Evolutionary conservation across 2,797 vertebrate genomes (phyloP), one percentile per base, ranked within the genome.

Genomic region (Diplodus sargus): DNA sequence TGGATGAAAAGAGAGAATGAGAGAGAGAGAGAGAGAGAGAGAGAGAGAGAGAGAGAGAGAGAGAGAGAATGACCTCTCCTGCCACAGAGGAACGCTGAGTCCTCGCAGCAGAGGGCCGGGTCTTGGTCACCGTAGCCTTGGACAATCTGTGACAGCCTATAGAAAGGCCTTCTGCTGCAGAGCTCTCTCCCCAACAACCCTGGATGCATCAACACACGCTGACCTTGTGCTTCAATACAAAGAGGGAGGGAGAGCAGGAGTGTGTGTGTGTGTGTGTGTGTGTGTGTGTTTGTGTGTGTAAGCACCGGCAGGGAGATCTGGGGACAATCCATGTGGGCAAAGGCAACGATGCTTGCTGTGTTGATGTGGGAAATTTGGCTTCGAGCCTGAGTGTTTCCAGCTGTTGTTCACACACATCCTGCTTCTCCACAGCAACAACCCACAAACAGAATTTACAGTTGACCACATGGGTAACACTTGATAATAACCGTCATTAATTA

Each of bases 61-160:
- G 45, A 75, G 67, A 70, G 45, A 67, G 49, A 82, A 76, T 91
- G 90, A 92, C 91, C 93, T 92, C 81, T 70, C 25, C 78, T 83
- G 86, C 68, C 84, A 89, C 86, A 88, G 69, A 85, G 87, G 92
- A 95, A 94, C 93, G 65, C 5, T 10, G 78, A 91, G 92, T 92
- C 74, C 91, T 93, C 47, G 45, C 79, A 82, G 78, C 82, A 65
- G 68, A 88, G 83, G 54, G 61, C 86, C 79, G 78, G 93, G 94
- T 95, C 89, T 86, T 94, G 95, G 95, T 96, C 94, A 95, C 93
- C 91, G 82, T 92, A 92, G 93, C 95, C 94, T 96, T 94, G 94
- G 87, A 93, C 88, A 85, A 79, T 80, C 89, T 87, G 84, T 87
- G 83, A 89, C 91, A 89, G 90, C 85, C 90, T 90, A 91, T 86